Conservation (phyloP, 2,113 vertebrate species). For the Pelusios castaneus region DNA sequence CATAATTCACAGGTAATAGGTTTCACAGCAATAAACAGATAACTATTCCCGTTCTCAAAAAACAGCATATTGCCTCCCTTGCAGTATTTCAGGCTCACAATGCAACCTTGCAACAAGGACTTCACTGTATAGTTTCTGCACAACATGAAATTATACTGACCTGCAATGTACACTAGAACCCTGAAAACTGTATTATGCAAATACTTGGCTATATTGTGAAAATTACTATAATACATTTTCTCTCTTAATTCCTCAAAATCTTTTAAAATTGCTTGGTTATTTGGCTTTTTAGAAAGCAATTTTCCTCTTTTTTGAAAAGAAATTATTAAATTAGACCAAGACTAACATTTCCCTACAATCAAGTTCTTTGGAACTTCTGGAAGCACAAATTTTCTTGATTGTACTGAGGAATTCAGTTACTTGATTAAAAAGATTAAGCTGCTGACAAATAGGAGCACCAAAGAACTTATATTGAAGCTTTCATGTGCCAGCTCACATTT, state of each 20-base stretch:
- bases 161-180: neutral
- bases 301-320: conserved; percentile 28
- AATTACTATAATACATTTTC: neutral
- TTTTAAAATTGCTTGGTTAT: conserved; percentile 27
- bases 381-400: conserved; percentile 20
- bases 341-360: conserved; percentile 6
- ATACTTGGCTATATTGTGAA: neutral
- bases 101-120: neutral
- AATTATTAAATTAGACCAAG: conserved; percentile 59
- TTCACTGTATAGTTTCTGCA: neutral
- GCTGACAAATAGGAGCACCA: conserved; percentile 21
- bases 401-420: conserved; percentile 24
- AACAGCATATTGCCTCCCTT: neutral
- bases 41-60: neutral
- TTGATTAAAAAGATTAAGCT: conserved; percentile 54
- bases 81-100: neutral
- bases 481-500: neutral
- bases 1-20: neutral
- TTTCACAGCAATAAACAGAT: neutral
- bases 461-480: conserved; percentile 21
- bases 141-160: neutral
- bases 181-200: neutral
- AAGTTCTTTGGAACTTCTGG: conserved; percentile 31
- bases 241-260: neutral
- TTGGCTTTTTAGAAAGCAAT: conserved; percentile 9